Percentiles rank a stretch among this genome's conserved stretches.
phyloP scores from a whole-genome alignment of 2,113 vertebrate species.

The Amphiprion ocellaris region DNA sequence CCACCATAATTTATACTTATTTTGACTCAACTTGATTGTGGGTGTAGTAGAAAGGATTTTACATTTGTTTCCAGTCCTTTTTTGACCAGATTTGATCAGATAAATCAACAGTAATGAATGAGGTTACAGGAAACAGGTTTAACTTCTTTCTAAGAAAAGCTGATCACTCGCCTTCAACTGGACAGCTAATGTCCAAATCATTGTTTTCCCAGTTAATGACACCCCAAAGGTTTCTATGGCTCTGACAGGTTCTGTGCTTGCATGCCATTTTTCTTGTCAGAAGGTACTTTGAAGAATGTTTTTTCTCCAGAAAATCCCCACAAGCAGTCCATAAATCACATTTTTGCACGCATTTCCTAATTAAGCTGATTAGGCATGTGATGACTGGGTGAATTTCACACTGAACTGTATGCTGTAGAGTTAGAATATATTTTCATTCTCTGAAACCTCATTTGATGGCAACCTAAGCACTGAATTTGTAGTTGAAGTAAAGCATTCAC shows the following conservation, averaged over 20 bases:
- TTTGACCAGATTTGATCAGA: conserved; percentile 1
- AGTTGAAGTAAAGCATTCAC: neutral
- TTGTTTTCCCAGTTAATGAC: conserved; percentile 67
- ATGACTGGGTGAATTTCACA: conserved; percentile 41
- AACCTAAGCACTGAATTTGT: neutral
- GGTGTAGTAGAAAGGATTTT: neutral
- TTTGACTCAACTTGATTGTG: neutral
- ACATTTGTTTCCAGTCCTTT: neutral
- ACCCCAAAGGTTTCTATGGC: conserved; percentile 42
- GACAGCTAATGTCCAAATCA: conserved; percentile 14
- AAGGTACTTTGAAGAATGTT: conserved; percentile 70
- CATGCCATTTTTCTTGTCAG: conserved; percentile 69
- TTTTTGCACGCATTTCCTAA: conserved; percentile 60
- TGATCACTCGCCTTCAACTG: conserved; percentile 9
- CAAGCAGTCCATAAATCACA: conserved; percentile 64
- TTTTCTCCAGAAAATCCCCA: conserved; percentile 40
- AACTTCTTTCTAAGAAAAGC: conserved; percentile 1
- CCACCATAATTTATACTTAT: neutral
- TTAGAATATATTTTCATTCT: neutral
- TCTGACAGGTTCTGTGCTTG: conserved; percentile 38
- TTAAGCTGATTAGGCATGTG: conserved; percentile 67
- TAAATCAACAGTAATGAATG: conserved; percentile 9
- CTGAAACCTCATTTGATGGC: neutral
- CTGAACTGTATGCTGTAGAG: conserved; percentile 7
- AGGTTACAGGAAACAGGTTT: neutral